Evolutionary conservation across 2,797 vertebrate genomes (phyloP).

Genomic region (Saxicola maurus): DNA sequence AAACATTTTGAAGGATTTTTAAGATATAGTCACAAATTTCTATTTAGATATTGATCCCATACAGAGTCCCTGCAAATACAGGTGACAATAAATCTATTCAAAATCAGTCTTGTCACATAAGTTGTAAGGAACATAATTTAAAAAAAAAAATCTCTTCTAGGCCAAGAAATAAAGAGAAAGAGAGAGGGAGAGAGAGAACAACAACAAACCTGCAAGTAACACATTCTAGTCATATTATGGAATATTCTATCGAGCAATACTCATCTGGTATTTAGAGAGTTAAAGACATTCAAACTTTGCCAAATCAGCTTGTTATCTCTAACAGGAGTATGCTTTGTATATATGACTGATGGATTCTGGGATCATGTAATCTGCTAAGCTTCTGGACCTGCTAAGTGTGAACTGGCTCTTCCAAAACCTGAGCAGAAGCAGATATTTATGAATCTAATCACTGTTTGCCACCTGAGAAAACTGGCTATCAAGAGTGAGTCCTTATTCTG

Average conservation of each 20-base stretch:
- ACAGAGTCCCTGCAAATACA: neutral
- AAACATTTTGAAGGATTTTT: neutral
- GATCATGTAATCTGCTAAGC: neutral
- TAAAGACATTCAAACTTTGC: neutral
- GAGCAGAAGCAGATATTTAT: neutral
- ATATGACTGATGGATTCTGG: neutral
- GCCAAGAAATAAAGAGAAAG: neutral
- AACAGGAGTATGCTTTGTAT: neutral
- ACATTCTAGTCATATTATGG: neutral
- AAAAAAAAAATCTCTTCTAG: neutral
- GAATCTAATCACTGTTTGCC: neutral
- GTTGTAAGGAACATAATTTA: neutral
- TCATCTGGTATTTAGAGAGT: neutral
- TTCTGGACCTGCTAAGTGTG: neutral
- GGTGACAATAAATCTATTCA: neutral
- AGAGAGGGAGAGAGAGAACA: neutral
- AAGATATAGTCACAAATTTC: neutral
- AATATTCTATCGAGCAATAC: neutral
- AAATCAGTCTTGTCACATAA: neutral
- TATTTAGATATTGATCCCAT: neutral
- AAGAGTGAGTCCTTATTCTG: neutral
- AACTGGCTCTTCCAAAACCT: neutral
- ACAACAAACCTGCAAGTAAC: neutral
- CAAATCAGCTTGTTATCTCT: neutral
- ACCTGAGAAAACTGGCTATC: neutral